phyloP scores from a whole-genome alignment of 1,140 invertebrate genomes.

The Heliconius himera region DNA sequence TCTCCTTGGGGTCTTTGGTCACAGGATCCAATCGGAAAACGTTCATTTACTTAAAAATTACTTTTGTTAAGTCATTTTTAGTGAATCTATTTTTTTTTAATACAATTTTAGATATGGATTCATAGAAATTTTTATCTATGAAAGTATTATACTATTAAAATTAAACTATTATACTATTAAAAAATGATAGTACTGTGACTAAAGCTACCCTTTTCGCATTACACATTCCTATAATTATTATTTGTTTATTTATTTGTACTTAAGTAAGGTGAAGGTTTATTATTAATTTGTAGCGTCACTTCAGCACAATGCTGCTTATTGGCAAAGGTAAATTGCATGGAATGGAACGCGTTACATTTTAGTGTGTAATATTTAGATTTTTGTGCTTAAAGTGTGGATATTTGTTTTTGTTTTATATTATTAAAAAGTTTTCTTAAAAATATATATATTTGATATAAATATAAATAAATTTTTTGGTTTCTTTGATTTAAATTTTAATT shows the following conservation, averaged over 20 bases:
- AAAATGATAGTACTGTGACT: conserved; percentile 32
- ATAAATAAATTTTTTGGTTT: conserved; percentile 3
- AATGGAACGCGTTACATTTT: conserved; percentile 55
- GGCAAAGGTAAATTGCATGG: conserved; percentile 77
- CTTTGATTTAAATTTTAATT: not conserved
- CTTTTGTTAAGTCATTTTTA: not conserved
- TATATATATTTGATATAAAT: not conserved
- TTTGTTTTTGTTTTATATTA: conserved; percentile 10
- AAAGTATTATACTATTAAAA: not conserved
- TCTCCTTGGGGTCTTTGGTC: conserved; percentile 17
- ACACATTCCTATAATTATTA: conserved; percentile 36
- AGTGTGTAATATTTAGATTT: conserved; percentile 28
- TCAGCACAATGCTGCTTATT: conserved; percentile 63
- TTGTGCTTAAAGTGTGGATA: conserved; percentile 4
- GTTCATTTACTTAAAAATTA: not conserved
- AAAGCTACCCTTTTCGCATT: conserved; percentile 41
- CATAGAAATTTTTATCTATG: not conserved
- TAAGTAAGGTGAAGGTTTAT: conserved; percentile 51
- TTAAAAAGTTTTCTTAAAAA: conserved; percentile 1
- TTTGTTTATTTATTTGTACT: conserved; percentile 31
- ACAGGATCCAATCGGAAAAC: not conserved
- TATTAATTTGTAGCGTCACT: conserved; percentile 59
- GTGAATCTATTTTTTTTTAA: too few relatives aligned
- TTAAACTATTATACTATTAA: not conserved
- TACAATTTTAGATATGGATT: too few relatives aligned